Evolutionary conservation across 1,140 invertebrate species (phyloP).

Genomic region (Pseudomyrmex flavicornis): DNA sequence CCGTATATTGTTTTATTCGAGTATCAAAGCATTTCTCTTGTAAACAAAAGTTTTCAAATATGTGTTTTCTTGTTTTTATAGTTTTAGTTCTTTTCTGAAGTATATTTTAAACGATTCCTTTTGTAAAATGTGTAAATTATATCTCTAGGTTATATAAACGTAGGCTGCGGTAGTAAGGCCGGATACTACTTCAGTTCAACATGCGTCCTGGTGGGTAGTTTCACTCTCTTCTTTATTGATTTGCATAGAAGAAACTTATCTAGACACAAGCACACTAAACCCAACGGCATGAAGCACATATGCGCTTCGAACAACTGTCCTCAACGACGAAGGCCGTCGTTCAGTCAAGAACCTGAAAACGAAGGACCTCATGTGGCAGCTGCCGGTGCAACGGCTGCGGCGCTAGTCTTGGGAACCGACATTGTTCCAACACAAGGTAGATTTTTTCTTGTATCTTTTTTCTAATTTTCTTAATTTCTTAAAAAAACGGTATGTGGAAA

Average conservation of each 20-base stretch:
- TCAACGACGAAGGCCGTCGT: conserved; percentile 86
- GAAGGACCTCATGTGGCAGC: conserved; percentile 80
- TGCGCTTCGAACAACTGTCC: conserved; percentile 87
- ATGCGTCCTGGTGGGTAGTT: conserved; percentile 90
- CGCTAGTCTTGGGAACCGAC: conserved; percentile 80
- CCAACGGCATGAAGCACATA: conserved; percentile 86
- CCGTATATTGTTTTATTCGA: conserved; percentile 17
- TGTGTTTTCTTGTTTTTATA: too few relatives aligned
- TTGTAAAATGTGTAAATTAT: neutral
- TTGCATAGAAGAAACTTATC: conserved; percentile 90
- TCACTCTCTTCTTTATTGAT: conserved; percentile 92
- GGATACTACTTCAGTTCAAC: conserved; percentile 94
- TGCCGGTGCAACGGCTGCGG: conserved; percentile 83
- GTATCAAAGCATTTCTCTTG: neutral
- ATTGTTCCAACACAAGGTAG: conserved; percentile 77
- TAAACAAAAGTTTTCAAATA: conserved; percentile 6
- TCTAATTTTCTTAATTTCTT: neutral
- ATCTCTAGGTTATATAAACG: conserved; percentile 91
- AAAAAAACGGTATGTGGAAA: neutral
- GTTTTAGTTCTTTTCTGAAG: too few relatives aligned
- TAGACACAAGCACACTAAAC: conserved; percentile 88
- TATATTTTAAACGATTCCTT: too few relatives aligned
- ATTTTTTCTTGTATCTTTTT: neutral
- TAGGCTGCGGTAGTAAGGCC: conserved; percentile 89
- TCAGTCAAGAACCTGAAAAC: conserved; percentile 87